These are phyloP conservation scores for Sminthopsis crassicaudata DNA, from an alignment of 2,113 vertebrate species.

Conservation along the genomic window DNA sequence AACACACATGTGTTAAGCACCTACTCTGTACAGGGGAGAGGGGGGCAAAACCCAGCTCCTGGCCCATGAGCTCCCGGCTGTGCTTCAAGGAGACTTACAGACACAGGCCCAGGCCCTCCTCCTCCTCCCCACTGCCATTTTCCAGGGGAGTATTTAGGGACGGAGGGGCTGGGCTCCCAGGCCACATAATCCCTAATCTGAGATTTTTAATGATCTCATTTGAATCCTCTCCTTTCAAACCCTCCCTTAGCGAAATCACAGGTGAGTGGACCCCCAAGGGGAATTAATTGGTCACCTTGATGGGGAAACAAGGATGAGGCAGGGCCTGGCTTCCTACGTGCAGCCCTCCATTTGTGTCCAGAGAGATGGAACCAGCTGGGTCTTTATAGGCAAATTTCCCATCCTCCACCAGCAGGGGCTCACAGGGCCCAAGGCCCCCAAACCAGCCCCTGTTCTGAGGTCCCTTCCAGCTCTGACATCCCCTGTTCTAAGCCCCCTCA, in stretches of 20 bases:
- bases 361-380: background rate
- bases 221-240: conserved; percentile 36
- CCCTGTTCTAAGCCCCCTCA: too few relatives aligned
- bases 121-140: background rate
- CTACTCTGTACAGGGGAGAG: background rate
- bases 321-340: background rate
- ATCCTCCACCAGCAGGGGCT: background rate
- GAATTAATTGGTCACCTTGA: background rate
- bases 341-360: background rate
- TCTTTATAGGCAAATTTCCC: background rate
- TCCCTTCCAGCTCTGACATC: too few relatives aligned
- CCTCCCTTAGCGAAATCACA: background rate
- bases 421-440: background rate
- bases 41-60: background rate
- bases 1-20: background rate
- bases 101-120: background rate
- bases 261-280: conserved; percentile 32
- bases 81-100: accelerated
- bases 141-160: background rate
- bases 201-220: conserved; percentile 26
- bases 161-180: background rate
- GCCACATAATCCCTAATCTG: background rate
- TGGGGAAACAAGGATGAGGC: background rate
- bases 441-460: too few relatives aligned
- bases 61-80: background rate